Evolutionary conservation across 2,888 invertebrate genomes (phyloP), one percentile per base, ranked within the genome.

Genomic region (Ornithoptera priamus): DNA sequence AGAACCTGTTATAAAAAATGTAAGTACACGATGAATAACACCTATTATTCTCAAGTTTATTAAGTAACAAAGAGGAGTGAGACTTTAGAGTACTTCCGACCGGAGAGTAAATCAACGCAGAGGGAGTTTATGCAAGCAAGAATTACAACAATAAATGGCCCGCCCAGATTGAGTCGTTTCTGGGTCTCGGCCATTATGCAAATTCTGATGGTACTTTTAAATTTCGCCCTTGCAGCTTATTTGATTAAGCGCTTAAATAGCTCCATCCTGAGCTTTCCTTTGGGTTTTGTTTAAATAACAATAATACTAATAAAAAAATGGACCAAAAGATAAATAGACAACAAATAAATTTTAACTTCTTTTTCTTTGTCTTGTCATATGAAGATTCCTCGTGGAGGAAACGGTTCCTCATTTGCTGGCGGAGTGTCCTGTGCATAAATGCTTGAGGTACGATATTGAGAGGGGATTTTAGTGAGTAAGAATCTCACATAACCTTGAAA

Each of bases 191-290:
- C 84, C 82, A 82, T 88, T 89, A 89, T 89, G 88, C 80, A 86
- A 88, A 89, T 87, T 75, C 71, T 73, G 75, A 74, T 71, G 75
- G 80, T 78, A 85, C 84, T 87, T 88, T 86, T 77, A 86, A 87
- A 86, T 85, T 83, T 81, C 78, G 62, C 81, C 81, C 83, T 83
- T 81, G 82, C 82, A 82, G 82, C 82, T 84, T 88, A 87, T 89
- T 89, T 89, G 86, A 86, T 87, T 86, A 86, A 85, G 86, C 80
- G 78, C 84, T 82, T 85, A 85, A 87, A 88, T 88, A 85, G 86
- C 86, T 86, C 85, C 81, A 86, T 85, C 84, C 83, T 76, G 64
- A 56, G 50, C 61, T 65, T 73, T 68, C 70, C 62, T 50, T 39
- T 39, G 39, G 39, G 39, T 39, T 39, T 39, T 39, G 39, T 39